Evolutionary conservation across 2,888 invertebrate species (phyloP).

Genomic region (Troilus luridus): DNA sequence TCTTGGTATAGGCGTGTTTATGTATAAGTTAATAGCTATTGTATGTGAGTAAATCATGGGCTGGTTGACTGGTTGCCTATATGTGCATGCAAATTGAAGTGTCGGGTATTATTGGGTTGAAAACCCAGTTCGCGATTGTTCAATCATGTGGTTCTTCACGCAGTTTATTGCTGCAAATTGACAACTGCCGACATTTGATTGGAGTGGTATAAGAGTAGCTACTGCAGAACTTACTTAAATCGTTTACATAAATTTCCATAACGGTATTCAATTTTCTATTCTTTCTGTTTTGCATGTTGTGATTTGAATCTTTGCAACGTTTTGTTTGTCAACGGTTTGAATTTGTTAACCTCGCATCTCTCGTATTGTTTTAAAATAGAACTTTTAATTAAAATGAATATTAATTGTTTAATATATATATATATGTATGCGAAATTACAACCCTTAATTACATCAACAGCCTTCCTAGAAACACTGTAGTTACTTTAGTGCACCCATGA

Average conservation of each 20-base stretch:
- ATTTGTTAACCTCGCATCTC: background rate
- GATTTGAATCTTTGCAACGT: background rate
- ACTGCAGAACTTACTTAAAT: constrained; percentile 49
- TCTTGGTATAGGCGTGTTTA: background rate
- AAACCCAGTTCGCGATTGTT: constrained; percentile 39
- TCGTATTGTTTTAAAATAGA: background rate
- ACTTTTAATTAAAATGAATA: background rate
- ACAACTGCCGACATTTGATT: constrained; percentile 39
- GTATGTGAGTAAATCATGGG: constrained; percentile 4
- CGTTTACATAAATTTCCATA: constrained; percentile 50
- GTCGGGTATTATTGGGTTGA: constrained; percentile 40
- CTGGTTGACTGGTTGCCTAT: background rate
- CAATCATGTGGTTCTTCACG: constrained; percentile 47
- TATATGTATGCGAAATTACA: too few species aligned
- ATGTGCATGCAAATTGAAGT: constrained; percentile 40
- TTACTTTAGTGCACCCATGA: too few species aligned
- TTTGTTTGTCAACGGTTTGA: background rate
- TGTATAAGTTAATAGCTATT: background rate
- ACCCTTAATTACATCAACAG: too few species aligned
- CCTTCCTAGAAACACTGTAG: too few species aligned
- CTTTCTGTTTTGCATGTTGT: constrained; percentile 15
- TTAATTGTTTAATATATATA: background rate
- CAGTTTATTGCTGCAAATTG: constrained; percentile 39
- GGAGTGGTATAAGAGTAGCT: constrained; percentile 1
- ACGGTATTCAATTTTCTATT: constrained; percentile 30